Conservation (phyloP, 2,888 invertebrate genomes). For the Cheilosia scutellata region DNA sequence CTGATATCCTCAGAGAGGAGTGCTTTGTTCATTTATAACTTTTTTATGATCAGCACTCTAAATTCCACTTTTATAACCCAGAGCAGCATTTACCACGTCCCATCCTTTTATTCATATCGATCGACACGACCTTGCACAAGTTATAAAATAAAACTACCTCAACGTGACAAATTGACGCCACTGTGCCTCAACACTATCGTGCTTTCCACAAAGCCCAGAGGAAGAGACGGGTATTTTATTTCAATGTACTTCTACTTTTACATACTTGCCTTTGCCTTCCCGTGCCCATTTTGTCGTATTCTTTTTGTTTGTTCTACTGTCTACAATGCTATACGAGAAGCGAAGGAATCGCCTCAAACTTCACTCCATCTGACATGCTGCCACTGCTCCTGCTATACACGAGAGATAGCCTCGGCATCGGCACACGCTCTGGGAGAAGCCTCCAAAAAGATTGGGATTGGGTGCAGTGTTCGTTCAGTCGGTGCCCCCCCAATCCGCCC, state of each 20-base stretch:
- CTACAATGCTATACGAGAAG: constrained; percentile 23
- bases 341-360: constrained; percentile 61
- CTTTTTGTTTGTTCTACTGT: constrained; percentile 30
- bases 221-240: constrained; percentile 19
- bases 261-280: constrained; percentile 5
- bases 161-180: constrained; percentile 29
- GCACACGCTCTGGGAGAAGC: constrained; percentile 50
- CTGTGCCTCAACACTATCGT: constrained; percentile 29
- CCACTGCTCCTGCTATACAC: constrained; percentile 9
- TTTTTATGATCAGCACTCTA: background rate
- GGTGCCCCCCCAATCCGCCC: background rate
- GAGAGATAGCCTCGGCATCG: background rate
- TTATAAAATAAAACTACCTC: background rate
- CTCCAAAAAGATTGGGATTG: constrained; percentile 47
- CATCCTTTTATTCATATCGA: background rate
- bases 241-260: constrained; percentile 21
- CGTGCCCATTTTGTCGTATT: constrained; percentile 4
- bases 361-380: constrained; percentile 53
- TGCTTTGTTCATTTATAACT: background rate
- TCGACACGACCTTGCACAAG: too few relatives aligned
- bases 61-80: background rate
- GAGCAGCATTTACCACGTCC: background rate
- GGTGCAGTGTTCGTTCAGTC: constrained; percentile 33
- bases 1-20: background rate
- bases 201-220: constrained; percentile 19